These are phyloP conservation scores for Galleria mellonella DNA, from an alignment of 1,140 invertebrate species.

Conservation along the genomic window DNA sequence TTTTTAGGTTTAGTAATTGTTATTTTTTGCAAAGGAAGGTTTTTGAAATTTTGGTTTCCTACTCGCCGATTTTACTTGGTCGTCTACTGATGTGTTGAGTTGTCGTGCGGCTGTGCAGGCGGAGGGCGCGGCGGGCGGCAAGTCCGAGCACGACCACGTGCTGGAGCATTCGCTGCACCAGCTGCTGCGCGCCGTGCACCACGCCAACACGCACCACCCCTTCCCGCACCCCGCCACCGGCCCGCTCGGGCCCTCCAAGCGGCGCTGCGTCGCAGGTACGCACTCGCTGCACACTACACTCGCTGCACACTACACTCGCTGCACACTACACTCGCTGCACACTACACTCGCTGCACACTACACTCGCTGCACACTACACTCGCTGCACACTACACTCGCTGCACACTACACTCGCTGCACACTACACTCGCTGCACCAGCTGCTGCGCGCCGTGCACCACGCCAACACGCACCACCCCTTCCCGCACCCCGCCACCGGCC, in stretches of 20 bases:
- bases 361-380: neutral
- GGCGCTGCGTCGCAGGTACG: slow-evolving; percentile 88
- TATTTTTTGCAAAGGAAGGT: no score
- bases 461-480: slow-evolving; percentile 94
- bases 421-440: slow-evolving; percentile 85
- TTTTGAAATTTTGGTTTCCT: no score
- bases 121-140: slow-evolving; percentile 45
- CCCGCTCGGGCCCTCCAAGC: slow-evolving; percentile 92
- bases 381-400: neutral
- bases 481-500: slow-evolving; percentile 94
- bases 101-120: neutral
- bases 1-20: no score
- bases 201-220: slow-evolving; percentile 93
- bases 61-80: no score
- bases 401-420: neutral
- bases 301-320: neutral
- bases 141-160: slow-evolving; percentile 94
- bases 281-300: neutral
- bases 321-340: neutral
- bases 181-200: slow-evolving; percentile 91
- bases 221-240: slow-evolving; percentile 96
- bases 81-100: no score
- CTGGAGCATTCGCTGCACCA: slow-evolving; percentile 97
- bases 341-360: neutral
- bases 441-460: slow-evolving; percentile 93